Evolutionary conservation across 2,888 invertebrate species (phyloP).

Genomic region (Acronicta psi): DNA sequence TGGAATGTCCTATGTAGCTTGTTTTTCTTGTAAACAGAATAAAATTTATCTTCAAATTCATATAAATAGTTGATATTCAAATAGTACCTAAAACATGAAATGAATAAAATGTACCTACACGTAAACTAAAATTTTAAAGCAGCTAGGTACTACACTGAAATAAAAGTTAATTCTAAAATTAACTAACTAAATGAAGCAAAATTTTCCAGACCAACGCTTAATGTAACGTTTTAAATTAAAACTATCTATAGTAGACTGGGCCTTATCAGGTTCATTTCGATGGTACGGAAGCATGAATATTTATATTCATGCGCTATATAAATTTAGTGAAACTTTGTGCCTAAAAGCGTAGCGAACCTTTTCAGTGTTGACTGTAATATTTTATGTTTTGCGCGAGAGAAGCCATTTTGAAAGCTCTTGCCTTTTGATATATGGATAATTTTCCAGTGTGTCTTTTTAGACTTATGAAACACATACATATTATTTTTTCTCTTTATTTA

Average conservation of each 20-base stretch:
- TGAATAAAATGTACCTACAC: too few species aligned
- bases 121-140: background rate
- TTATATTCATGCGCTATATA: constrained; percentile 57
- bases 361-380: constrained; percentile 65
- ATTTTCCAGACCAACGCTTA: constrained; percentile 11
- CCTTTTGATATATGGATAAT: constrained; percentile 60
- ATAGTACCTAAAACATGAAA: too few species aligned
- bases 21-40: too few species aligned
- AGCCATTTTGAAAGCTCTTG: constrained; percentile 60
- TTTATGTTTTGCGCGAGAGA: constrained; percentile 59
- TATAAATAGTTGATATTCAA: too few species aligned
- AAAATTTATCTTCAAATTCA: too few species aligned
- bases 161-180: constrained; percentile 7
- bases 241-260: constrained; percentile 8
- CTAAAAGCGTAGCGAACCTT: constrained; percentile 53
- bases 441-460: constrained; percentile 46
- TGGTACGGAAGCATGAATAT: constrained; percentile 60
- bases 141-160: background rate
- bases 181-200: background rate
- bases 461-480: constrained; percentile 21
- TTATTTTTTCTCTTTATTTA: constrained; percentile 7
- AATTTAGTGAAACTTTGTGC: constrained; percentile 31
- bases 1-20: background rate
- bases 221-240: constrained; percentile 17
- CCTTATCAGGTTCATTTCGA: constrained; percentile 57